Percentiles rank a stretch among this genome's conserved stretches.
Conservation (phyloP, 2,113 vertebrate species). For the Lepus timidus region DNA sequence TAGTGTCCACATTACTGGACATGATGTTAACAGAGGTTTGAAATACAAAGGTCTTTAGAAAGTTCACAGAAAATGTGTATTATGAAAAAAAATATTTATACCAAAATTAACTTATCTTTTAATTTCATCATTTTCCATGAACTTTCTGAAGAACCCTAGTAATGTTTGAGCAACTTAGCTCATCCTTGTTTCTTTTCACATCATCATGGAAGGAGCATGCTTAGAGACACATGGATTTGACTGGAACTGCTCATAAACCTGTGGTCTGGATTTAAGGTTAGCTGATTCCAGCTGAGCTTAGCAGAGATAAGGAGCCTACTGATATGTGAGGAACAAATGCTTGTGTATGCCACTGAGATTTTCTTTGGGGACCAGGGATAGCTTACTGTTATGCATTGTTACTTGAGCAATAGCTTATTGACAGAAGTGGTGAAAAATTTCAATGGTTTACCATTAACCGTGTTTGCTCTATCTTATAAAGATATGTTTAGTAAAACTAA, state of each 20-base stretch:
- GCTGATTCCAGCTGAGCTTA: not conserved
- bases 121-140: too few relatives aligned
- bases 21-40: not conserved
- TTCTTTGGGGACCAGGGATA: not conserved
- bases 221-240: not conserved
- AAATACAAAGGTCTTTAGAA: not conserved
- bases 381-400: not conserved
- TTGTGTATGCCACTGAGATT: not conserved
- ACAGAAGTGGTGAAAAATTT: not conserved
- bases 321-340: not conserved
- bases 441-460: not conserved
- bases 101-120: too few relatives aligned
- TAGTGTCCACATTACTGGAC: not conserved
- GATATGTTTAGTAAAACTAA: not conserved
- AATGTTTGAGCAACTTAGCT: not conserved
- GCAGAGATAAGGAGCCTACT: not conserved
- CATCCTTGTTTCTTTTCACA: not conserved
- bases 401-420: not conserved
- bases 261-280: not conserved
- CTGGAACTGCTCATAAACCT: not conserved
- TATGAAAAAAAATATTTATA: too few relatives aligned
- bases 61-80: too few relatives aligned
- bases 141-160: too few relatives aligned
- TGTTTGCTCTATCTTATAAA: slow-evolving; percentile 10
- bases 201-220: not conserved